phyloP scores from a whole-genome alignment of 2,113 vertebrate species.

The Agapornis roseicollis region DNA sequence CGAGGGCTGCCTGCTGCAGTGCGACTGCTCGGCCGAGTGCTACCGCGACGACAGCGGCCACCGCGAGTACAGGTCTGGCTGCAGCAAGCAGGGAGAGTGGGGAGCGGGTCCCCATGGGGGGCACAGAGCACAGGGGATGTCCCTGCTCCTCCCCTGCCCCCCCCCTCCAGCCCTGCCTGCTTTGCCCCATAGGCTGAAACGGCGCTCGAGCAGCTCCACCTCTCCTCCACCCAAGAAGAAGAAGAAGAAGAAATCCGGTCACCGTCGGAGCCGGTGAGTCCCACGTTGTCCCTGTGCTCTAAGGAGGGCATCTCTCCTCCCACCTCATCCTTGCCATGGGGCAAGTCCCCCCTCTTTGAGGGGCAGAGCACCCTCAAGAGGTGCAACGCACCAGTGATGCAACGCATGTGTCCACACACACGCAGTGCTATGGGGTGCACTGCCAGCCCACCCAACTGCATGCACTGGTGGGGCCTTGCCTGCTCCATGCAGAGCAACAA shows the following conservation, averaged over 20 bases:
- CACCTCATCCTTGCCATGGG: background rate
- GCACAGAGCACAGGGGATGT: background rate
- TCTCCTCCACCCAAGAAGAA: slow-evolving; percentile 95
- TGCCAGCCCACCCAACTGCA: background rate
- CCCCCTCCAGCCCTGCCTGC: background rate
- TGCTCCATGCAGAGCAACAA: rapidly evolving
- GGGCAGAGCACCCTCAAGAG: background rate
- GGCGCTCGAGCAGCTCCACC: slow-evolving; percentile 89
- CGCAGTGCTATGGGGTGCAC: rapidly evolving
- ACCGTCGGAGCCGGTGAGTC: slow-evolving; percentile 90
- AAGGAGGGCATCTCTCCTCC: background rate
- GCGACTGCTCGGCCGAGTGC: slow-evolving; percentile 79
- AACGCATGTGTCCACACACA: rapidly evolving
- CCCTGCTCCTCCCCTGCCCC: background rate
- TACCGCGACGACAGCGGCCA: slow-evolving; percentile 74
- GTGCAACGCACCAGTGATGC: too few species aligned
- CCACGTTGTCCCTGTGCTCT: rapidly evolving
- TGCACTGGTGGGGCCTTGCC: background rate
- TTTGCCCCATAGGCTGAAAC: slow-evolving; percentile 48
- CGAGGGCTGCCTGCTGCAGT: slow-evolving; percentile 77
- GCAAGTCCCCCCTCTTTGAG: background rate
- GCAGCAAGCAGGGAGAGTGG: rapidly evolving
- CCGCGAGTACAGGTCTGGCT: slow-evolving; percentile 78
- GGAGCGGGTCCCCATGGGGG: rapidly evolving
- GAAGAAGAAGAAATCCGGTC: slow-evolving; percentile 96